Conservation (phyloP, 2,797 vertebrate species). For the Hydrophis major region DNA sequence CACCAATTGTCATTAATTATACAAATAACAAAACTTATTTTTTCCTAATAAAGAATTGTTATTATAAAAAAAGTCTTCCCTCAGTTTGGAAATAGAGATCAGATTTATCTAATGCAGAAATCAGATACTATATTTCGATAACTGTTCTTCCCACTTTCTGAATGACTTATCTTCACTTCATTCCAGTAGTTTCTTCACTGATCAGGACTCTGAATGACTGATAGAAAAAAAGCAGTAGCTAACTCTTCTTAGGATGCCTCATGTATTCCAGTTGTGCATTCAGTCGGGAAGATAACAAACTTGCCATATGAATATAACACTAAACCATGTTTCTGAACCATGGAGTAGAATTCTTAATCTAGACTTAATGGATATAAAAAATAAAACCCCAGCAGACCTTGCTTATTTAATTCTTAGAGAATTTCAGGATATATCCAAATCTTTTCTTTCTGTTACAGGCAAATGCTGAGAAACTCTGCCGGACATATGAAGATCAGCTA, state of each 20-base stretch:
- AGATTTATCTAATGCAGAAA: background rate
- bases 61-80: background rate
- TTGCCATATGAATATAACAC: background rate
- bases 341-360: background rate
- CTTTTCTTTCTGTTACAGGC: slow-evolving; percentile 69
- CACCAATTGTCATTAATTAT: background rate
- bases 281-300: background rate
- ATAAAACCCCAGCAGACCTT: background rate
- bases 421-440: background rate
- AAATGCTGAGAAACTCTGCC: slow-evolving; percentile 84
- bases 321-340: background rate
- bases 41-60: background rate
- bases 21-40: background rate
- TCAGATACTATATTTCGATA: background rate
- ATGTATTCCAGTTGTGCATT: background rate
- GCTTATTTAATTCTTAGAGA: background rate
- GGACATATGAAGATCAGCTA: slow-evolving; percentile 89
- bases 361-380: background rate
- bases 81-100: background rate
- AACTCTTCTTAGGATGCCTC: background rate
- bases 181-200: background rate
- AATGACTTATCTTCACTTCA: background rate
- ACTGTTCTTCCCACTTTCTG: background rate
- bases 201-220: background rate
- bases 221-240: background rate